phyloP scores from a whole-genome alignment of 1,140 invertebrate genomes.

The Drosophila melanica region DNA sequence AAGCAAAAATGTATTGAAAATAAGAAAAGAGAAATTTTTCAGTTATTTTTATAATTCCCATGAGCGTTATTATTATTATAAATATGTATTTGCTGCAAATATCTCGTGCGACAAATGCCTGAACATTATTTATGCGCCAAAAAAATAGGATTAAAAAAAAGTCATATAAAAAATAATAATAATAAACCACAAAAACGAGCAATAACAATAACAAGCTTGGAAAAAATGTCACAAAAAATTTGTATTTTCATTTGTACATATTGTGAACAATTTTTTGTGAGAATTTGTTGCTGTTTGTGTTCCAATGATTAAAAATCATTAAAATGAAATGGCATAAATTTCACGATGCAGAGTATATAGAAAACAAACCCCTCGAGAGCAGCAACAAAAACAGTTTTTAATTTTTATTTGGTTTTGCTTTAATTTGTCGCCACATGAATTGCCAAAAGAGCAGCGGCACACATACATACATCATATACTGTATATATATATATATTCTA shows the following conservation, averaged over 20 bases:
- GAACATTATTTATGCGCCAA: constrained; percentile 65
- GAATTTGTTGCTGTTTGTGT: constrained; percentile 4
- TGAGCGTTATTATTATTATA: constrained; percentile 44
- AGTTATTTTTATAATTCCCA: constrained; percentile 53
- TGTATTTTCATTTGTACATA: constrained; percentile 37
- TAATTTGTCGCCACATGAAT: constrained; percentile 79
- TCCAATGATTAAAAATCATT: constrained; percentile 62
- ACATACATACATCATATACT: constrained; percentile 18
- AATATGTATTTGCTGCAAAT: constrained; percentile 40
- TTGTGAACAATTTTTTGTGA: constrained; percentile 41
- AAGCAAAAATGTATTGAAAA: constrained; percentile 10
- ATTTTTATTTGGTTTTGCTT: constrained; percentile 50
- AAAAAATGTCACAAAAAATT: constrained; percentile 54
- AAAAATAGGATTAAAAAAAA: not conserved
- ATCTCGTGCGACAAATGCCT: constrained; percentile 74
- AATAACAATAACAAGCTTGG: constrained; percentile 28
- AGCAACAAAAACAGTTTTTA: constrained; percentile 26
- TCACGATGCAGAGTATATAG: constrained; percentile 2
- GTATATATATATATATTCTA: constrained; percentile 20
- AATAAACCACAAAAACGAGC: constrained; percentile 30
- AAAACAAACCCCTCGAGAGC: constrained; percentile 4
- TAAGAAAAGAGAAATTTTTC: constrained; percentile 28
- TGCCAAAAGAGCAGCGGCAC: constrained; percentile 67
- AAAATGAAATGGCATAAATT: constrained; percentile 56
- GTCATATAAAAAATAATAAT: constrained; percentile 22